phyloP scores from a whole-genome alignment of 2,888 invertebrate genomes.

The Cataglyphis cursor region DNA sequence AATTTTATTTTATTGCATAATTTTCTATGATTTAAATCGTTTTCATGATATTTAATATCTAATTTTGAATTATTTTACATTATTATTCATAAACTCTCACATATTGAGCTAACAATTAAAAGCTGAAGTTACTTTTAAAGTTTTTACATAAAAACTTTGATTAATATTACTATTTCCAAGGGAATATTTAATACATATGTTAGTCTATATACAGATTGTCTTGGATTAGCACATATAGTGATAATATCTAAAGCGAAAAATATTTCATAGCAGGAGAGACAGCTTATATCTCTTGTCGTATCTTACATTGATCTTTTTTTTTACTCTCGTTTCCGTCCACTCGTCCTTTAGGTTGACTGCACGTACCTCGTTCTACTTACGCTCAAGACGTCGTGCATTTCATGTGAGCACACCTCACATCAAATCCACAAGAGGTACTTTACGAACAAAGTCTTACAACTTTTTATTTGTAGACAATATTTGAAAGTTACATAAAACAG shows the following conservation, averaged over 20 bases:
- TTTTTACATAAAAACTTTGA: neutral
- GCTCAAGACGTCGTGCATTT: slow-evolving; percentile 13
- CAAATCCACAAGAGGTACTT: neutral
- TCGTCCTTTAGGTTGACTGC: slow-evolving; percentile 18
- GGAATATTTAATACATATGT: neutral
- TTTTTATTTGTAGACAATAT: neutral
- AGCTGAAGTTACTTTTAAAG: neutral
- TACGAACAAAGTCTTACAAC: neutral
- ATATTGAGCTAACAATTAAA: neutral
- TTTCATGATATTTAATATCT: neutral
- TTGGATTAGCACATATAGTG: neutral
- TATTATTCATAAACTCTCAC: neutral
- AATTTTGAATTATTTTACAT: neutral
- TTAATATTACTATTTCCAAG: neutral
- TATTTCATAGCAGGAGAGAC: neutral
- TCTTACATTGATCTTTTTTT: slow-evolving; percentile 3
- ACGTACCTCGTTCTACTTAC: slow-evolving; percentile 35
- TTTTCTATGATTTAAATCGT: neutral
- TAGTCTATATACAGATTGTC: neutral
- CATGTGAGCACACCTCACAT: neutral
- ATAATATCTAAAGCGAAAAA: neutral
- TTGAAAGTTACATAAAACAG: neutral
- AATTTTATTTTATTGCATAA: neutral
- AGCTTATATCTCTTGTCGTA: slow-evolving; percentile 20
- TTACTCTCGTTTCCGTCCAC: slow-evolving; percentile 11